Conservation (phyloP, 2,113 vertebrate genomes). For the Pelmatolapia mariae region DNA sequence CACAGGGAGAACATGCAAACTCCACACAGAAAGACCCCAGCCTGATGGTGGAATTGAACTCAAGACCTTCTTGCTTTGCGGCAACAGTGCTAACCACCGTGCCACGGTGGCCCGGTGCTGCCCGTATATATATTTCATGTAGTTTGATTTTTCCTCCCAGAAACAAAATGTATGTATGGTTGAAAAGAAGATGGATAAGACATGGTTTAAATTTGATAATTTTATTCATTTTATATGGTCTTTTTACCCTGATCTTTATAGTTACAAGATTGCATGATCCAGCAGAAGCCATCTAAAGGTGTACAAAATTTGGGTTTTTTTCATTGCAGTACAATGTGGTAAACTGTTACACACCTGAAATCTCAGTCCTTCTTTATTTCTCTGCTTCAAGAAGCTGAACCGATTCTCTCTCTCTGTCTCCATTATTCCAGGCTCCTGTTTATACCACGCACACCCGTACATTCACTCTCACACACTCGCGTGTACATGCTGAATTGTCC, state of each 20-base stretch:
- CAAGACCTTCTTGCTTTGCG: not conserved
- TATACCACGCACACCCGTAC: not conserved
- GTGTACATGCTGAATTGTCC: constrained; percentile 2
- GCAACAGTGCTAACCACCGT: not conserved
- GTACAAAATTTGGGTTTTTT: constrained; percentile 2
- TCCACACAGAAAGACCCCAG: no score
- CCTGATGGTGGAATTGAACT: not conserved
- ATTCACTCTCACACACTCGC: not conserved
- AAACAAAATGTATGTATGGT: not conserved
- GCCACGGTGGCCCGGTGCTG: fast-evolving
- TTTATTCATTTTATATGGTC: not conserved
- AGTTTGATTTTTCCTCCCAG: not conserved
- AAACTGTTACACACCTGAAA: constrained; percentile 28
- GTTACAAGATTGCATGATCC: not conserved
- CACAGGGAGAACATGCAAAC: no score
- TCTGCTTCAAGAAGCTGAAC: constrained; percentile 30
- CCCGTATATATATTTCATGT: not conserved
- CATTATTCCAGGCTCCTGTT: constrained; percentile 53
- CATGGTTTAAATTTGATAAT: not conserved
- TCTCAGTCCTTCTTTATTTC: constrained; percentile 29
- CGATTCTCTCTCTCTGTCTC: constrained; percentile 13
- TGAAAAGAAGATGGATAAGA: not conserved
- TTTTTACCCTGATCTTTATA: not conserved
- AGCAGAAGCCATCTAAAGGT: constrained; percentile 19
- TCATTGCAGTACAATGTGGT: constrained; percentile 20